These are phyloP conservation scores for Tyto alba DNA, from an alignment of 2,113 vertebrate species.

Conservation along the genomic window DNA sequence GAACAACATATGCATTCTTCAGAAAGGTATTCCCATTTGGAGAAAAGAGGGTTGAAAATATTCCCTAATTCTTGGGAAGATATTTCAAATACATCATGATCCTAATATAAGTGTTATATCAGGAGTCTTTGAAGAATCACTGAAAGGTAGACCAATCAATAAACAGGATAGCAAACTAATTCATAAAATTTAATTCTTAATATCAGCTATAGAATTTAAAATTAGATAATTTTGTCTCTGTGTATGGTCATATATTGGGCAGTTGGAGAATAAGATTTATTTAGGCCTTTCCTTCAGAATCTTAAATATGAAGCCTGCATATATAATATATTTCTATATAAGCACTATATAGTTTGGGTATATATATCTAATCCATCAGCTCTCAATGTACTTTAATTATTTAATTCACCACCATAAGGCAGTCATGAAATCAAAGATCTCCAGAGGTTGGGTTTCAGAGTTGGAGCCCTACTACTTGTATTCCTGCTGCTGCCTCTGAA, in stretches of 20 bases:
- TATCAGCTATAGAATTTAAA: background rate
- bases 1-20: background rate
- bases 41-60: background rate
- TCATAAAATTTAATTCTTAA: background rate
- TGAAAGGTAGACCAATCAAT: background rate
- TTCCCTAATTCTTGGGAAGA: background rate
- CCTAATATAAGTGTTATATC: background rate
- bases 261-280: background rate
- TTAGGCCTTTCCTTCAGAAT: background rate
- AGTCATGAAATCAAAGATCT: background rate
- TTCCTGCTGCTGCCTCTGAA: background rate
- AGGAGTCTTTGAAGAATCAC: background rate
- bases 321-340: background rate
- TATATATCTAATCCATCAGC: background rate
- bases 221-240: background rate
- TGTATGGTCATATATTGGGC: background rate
- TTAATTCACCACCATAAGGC: background rate
- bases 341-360: background rate
- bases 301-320: background rate
- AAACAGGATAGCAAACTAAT: background rate
- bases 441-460: background rate
- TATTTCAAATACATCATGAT: background rate
- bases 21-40: background rate
- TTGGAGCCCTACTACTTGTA: background rate
- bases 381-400: background rate